phyloP scores from a whole-genome alignment of 2,113 vertebrate genomes.

The Dicerorhinus sumatrensis region DNA sequence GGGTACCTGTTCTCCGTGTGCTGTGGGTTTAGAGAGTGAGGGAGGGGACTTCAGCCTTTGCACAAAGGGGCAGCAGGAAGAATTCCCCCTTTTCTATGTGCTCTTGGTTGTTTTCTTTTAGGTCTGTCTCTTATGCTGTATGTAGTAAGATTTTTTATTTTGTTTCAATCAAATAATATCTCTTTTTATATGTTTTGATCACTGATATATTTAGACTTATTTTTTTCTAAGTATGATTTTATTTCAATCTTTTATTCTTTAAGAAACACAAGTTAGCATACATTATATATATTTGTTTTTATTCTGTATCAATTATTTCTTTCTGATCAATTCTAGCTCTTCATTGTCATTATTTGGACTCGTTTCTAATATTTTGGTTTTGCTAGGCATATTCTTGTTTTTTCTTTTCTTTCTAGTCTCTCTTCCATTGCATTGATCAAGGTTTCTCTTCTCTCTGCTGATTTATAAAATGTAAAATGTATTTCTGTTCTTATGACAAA shows the following conservation, averaged over 20 bases:
- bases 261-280: background rate
- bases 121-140: background rate
- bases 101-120: background rate
- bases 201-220: background rate
- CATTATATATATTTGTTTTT: background rate
- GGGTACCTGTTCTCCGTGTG: background rate
- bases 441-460: no score
- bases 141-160: background rate
- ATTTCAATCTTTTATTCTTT: background rate
- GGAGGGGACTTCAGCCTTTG: background rate
- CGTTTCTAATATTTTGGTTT: no score
- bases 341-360: background rate
- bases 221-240: background rate
- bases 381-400: no score
- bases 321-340: background rate
- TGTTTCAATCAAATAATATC: background rate
- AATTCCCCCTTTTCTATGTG: no score
- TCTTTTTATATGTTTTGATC: background rate
- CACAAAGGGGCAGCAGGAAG: background rate
- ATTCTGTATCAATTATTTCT: background rate
- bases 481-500: no score
- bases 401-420: no score
- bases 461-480: no score
- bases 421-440: no score
- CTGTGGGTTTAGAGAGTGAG: background rate